Base-by-base conservation (phyloP, 1,140 invertebrate genomes). In the Drosophila pseudoobscura region DNA sequence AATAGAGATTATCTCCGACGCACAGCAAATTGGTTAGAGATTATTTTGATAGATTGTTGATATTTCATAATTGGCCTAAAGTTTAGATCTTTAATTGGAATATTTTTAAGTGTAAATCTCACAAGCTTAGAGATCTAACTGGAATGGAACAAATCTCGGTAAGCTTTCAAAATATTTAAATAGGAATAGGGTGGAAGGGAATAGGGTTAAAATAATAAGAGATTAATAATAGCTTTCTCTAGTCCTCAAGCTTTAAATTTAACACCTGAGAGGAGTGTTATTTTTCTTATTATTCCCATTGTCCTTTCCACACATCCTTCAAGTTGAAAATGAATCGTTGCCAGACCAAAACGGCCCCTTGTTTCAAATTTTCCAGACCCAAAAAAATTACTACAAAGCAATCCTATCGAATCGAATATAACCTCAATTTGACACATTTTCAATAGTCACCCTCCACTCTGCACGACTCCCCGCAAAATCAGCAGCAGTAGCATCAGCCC, bases 341-440 rank as follows among this genome's bases (percentile, higher is more conserved):
- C 57, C 70, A 54, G 26, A 45, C 52, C 59, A 24, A 39, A 57
- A 44, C 49, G 45, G 20, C 49, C 49, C 44, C 22, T 53, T 52
- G 43, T 15, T 73, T 44, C 11, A 8, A 46, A 31, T 31, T 39
- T 20, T 56, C 17, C 41, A 31, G 26, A 22, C 22, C 35, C 11
- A 60, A 46, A 53, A 53, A 54, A 56, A 29, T 72, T 50, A 29
- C 57, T 57, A 62, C 73, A 39, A 64, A 63, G 60, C 71, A 74
- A 73, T 73, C 69, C 58, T 57, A 31, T 56, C 39, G 58, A 61
- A 53, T 61, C 50, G 51, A 54, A 39, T 62, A 26, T 15, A 46
- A 54, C 54, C 49, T 68, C 75, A 74, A 65, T 70, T 79, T 79
- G 77, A 75, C 77, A 80, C 77, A 80, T 80, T 80, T 80, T 63